phyloP scores from a whole-genome alignment of 2,888 invertebrate genomes.

The Reticulitermes lucifugus region DNA sequence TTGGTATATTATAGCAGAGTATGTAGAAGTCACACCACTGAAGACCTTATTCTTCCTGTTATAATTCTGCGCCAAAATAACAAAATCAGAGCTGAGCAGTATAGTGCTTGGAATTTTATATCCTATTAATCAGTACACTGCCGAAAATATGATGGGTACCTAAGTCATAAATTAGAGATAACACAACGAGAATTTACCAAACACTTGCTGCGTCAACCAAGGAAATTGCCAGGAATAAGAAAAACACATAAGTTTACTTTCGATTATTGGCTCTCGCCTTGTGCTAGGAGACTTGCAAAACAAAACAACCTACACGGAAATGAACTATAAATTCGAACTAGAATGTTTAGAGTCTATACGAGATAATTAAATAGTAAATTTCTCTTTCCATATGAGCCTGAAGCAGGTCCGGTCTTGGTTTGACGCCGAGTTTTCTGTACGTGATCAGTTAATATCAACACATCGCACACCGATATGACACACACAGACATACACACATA shows the following conservation, averaged over 20 bases:
- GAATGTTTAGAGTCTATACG: neutral
- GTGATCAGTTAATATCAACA: neutral
- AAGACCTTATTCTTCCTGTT: too few species aligned
- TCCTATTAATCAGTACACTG: too few species aligned
- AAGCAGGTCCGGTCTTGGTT: neutral
- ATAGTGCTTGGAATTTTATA: too few species aligned
- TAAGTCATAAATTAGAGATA: too few species aligned
- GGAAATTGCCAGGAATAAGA: neutral
- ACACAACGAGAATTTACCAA: too few species aligned
- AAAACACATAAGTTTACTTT: neutral
- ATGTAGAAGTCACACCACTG: too few species aligned
- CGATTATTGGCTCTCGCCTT: neutral
- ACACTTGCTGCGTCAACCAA: too few species aligned
- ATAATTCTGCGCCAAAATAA: too few species aligned
- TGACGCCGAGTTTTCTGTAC: neutral
- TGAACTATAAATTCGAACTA: neutral
- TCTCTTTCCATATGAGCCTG: neutral
- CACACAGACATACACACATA: neutral
- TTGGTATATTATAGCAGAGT: too few species aligned
- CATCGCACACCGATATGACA: neutral
- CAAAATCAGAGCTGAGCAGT: too few species aligned
- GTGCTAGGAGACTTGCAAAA: too few species aligned
- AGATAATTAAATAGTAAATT: neutral
- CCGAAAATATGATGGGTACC: too few species aligned
- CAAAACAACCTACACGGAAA: neutral